Percentiles rank a stretch among this genome's conserved stretches.
These are phyloP conservation scores for Trimorus sp. DNA, from an alignment of 2,888 invertebrate species.

Conservation along the genomic window DNA sequence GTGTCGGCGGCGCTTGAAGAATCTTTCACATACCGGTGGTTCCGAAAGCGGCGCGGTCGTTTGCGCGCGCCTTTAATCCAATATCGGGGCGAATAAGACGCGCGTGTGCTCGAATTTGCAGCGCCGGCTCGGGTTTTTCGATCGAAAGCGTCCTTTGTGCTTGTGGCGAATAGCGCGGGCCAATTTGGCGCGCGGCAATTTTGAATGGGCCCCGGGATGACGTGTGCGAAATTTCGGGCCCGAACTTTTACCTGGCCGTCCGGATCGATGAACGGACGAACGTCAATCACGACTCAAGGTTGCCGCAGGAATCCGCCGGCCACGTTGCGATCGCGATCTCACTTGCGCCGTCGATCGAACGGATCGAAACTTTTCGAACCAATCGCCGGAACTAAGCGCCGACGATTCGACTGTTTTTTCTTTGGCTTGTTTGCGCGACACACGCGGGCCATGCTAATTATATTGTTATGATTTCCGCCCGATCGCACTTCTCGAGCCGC, in stretches of 20 bases:
- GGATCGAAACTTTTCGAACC: not conserved
- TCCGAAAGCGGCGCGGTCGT: slow-evolving; percentile 24
- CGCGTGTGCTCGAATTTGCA: too few relatives aligned
- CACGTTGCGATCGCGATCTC: not conserved
- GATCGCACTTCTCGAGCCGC: slow-evolving; percentile 28
- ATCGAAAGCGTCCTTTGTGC: not conserved
- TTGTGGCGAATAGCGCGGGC: not conserved
- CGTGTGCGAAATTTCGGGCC: slow-evolving; percentile 35
- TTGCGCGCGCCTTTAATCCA: not conserved
- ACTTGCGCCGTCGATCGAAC: too few relatives aligned
- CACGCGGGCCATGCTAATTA: slow-evolving; percentile 43
- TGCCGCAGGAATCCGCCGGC: slow-evolving; percentile 37
- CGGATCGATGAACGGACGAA: slow-evolving; percentile 59
- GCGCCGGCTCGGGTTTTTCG: not conserved
- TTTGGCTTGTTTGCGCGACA: slow-evolving; percentile 45
- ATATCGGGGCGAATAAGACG: not conserved
- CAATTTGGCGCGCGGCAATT: slow-evolving; percentile 15
- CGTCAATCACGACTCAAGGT: slow-evolving; percentile 67
- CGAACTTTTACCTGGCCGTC: slow-evolving; percentile 48
- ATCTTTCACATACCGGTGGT: slow-evolving; percentile 73
- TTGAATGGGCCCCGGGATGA: slow-evolving; percentile 23
- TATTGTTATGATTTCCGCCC: slow-evolving; percentile 60
- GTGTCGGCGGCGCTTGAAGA: slow-evolving; percentile 74
- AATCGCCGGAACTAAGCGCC: slow-evolving; percentile 70
- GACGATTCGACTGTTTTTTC: slow-evolving; percentile 62